phyloP scores from a whole-genome alignment of 2,113 vertebrate species.

The Marmota flaviventris region DNA sequence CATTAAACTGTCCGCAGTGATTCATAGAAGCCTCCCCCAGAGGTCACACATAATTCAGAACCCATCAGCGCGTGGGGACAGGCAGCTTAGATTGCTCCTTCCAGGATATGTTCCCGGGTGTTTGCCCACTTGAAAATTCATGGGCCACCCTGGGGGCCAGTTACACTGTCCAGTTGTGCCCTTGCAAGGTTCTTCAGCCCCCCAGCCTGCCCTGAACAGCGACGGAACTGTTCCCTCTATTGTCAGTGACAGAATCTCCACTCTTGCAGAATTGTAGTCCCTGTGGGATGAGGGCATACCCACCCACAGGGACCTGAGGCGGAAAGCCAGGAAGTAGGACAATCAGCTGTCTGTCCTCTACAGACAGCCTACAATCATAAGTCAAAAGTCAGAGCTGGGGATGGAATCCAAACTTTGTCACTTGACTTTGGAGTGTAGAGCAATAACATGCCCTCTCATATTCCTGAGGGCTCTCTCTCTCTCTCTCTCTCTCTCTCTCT shows the following conservation, averaged over 20 bases:
- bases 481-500: too few relatives aligned
- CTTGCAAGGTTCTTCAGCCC: background rate
- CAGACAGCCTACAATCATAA: fast-evolving
- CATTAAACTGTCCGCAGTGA: slow-evolving; percentile 40
- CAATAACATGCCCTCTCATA: fast-evolving
- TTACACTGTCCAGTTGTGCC: background rate
- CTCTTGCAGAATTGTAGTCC: background rate
- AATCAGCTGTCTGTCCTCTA: background rate
- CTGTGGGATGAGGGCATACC: background rate
- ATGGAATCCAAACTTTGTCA: too few relatives aligned
- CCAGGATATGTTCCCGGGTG: background rate
- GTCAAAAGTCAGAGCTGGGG: background rate
- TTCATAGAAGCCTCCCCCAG: slow-evolving; percentile 14
- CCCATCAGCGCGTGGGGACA: background rate
- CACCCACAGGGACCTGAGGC: background rate
- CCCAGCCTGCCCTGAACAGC: background rate
- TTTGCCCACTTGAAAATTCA: slow-evolving; percentile 20
- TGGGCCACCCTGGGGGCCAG: background rate
- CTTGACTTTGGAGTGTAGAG: background rate
- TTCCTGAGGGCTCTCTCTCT: fast-evolving
- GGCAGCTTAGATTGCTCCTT: background rate
- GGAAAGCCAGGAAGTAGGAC: background rate
- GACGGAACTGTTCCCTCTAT: background rate
- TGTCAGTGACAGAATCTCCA: background rate
- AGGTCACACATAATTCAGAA: slow-evolving; percentile 2